Conservation (phyloP, 1,140 invertebrate genomes). For the Oryzaephilus surinamensis region DNA sequence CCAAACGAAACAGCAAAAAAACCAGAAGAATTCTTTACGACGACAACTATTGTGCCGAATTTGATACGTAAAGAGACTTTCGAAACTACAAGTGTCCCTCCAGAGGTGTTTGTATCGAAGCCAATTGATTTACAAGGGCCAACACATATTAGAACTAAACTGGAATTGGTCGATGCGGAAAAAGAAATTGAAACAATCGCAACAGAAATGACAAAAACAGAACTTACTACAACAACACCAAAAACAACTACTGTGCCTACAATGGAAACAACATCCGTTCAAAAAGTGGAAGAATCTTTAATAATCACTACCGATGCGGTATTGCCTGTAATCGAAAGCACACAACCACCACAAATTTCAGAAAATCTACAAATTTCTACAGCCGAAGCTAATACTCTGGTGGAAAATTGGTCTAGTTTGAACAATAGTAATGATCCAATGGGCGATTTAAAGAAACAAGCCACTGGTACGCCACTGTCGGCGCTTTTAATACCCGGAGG, state of each 20-base stretch:
- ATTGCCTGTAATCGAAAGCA: not conserved
- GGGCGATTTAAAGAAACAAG: slow-evolving; percentile 20
- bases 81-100: not conserved
- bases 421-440: slow-evolving; percentile 1
- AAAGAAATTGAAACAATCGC: slow-evolving; percentile 3
- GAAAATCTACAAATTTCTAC: not conserved
- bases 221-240: not conserved
- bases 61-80: too few species aligned
- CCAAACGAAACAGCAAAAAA: not conserved
- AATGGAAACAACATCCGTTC: not conserved
- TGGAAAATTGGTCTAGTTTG: not conserved
- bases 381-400: not conserved
- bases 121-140: too few species aligned
- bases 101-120: too few species aligned
- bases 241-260: not conserved
- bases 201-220: not conserved
- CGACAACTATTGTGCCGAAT: not conserved
- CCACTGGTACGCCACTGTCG: slow-evolving; percentile 36
- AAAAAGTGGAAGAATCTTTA: not conserved
- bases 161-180: too few species aligned
- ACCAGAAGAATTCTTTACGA: slow-evolving; percentile 2
- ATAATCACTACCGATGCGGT: not conserved
- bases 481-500: slow-evolving; percentile 48
- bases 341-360: not conserved
- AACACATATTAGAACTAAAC: too few species aligned